Evolutionary conservation across 2,888 invertebrate genomes (phyloP).

Genomic region (Hetaerina titia): DNA sequence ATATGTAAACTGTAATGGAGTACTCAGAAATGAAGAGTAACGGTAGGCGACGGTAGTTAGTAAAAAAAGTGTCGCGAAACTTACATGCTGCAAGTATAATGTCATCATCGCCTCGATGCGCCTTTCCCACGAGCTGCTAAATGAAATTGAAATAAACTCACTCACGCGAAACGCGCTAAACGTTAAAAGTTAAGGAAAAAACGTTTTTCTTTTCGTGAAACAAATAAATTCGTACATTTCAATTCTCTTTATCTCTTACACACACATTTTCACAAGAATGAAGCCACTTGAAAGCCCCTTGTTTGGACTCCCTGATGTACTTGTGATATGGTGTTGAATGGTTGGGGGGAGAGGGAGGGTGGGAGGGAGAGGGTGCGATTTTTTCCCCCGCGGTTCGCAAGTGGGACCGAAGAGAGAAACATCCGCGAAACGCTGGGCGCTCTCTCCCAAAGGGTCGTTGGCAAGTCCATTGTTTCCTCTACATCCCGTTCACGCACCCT

Average conservation of each 20-base stretch:
- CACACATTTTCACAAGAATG: neutral
- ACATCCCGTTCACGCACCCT: neutral
- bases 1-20: neutral
- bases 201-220: neutral
- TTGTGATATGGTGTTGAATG: conserved; percentile 32
- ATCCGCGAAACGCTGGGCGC: neutral
- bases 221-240: neutral
- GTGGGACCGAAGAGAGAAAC: neutral
- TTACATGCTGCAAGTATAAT: neutral
- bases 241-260: neutral
- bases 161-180: neutral
- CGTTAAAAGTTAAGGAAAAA: neutral
- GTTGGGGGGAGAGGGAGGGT: neutral
- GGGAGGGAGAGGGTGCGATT: neutral
- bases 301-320: neutral
- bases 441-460: neutral
- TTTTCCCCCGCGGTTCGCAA: neutral
- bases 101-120: neutral
- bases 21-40: neutral
- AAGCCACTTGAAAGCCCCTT: neutral
- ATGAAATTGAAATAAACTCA: neutral
- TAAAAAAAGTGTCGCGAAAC: conserved; percentile 1
- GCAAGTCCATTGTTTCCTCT: neutral
- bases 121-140: conserved; percentile 2
- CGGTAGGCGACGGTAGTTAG: neutral